A percentile compares a stretch with the other conserved stretches of the same genome.
Conservation (phyloP, 2,888 invertebrate genomes). For the Hybos culiciformis region DNA sequence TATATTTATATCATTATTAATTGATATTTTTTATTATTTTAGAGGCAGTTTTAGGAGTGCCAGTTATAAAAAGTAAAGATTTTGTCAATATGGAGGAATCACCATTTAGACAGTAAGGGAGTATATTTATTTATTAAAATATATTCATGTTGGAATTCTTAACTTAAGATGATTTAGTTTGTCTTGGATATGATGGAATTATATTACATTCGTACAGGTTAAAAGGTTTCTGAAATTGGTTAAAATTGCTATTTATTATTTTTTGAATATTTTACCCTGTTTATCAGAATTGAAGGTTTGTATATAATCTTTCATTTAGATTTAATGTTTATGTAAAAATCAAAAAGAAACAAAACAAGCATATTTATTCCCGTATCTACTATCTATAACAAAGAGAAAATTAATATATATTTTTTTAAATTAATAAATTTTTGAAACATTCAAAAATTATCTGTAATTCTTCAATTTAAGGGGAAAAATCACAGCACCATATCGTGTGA, state of each 20-base stretch:
- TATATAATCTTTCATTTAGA: too few species aligned
- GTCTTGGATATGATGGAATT: too few species aligned
- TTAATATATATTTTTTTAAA: constrained; percentile 1
- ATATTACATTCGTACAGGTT: too few species aligned
- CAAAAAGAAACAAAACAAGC: too few species aligned
- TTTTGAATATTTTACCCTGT: too few species aligned
- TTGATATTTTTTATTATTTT: constrained; percentile 15
- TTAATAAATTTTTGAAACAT: neutral
- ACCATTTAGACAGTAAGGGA: constrained; percentile 43
- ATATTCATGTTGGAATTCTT: neutral
- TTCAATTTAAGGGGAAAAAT: constrained; percentile 39
- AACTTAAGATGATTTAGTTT: neutral
- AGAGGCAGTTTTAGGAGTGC: constrained; percentile 43
- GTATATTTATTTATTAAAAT: neutral
- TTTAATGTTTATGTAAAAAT: too few species aligned
- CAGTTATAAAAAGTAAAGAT: constrained; percentile 26
- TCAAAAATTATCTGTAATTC: neutral
- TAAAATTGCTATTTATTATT: too few species aligned
- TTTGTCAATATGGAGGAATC: constrained; percentile 34
- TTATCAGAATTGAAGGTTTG: too few species aligned
- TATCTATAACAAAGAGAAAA: too few species aligned
- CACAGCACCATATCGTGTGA: constrained; percentile 37
- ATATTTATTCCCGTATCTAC: too few species aligned
- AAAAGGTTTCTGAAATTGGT: too few species aligned
- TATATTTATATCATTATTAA: neutral